These are phyloP conservation scores for Cottus gobio DNA, from an alignment of 2,113 vertebrate species.

Conservation along the genomic window DNA sequence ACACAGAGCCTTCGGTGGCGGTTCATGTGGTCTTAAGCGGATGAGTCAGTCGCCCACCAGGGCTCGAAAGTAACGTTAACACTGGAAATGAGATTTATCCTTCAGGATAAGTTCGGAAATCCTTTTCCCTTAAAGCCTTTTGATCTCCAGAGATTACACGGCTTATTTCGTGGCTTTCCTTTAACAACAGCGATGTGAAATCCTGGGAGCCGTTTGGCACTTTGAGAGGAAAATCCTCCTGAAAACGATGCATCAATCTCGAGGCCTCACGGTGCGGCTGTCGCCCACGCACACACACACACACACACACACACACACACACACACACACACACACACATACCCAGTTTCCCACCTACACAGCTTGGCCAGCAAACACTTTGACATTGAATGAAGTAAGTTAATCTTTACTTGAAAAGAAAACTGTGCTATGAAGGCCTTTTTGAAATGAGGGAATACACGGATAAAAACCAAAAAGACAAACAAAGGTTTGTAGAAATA, in stretches of 20 bases:
- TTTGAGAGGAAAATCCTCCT: conserved; percentile 19
- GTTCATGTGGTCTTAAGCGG: conserved; percentile 1
- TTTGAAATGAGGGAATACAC: background rate
- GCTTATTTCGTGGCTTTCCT: background rate
- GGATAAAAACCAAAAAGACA: background rate
- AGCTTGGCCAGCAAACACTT: conserved; percentile 33
- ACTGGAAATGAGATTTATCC: background rate
- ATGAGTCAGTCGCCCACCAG: background rate
- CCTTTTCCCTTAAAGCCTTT: background rate
- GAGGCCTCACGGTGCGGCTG: conserved; percentile 4
- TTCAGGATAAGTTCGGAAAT: background rate
- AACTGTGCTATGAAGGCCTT: background rate
- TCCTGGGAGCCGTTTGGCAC: background rate
- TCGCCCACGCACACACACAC: conserved; percentile 10
- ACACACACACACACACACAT: no score
- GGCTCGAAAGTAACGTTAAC: background rate
- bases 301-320: no score
- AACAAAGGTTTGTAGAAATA: background rate
- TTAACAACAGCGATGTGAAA: background rate
- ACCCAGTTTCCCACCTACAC: conserved; percentile 36
- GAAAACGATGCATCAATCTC: conserved; percentile 5
- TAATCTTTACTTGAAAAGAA: conserved; percentile 15
- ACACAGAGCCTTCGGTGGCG: background rate
- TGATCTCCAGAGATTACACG: background rate
- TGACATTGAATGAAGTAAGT: conserved; percentile 15